Evolutionary conservation across 2,888 invertebrate species (phyloP).

Genomic region (Tenodera sinensis): DNA sequence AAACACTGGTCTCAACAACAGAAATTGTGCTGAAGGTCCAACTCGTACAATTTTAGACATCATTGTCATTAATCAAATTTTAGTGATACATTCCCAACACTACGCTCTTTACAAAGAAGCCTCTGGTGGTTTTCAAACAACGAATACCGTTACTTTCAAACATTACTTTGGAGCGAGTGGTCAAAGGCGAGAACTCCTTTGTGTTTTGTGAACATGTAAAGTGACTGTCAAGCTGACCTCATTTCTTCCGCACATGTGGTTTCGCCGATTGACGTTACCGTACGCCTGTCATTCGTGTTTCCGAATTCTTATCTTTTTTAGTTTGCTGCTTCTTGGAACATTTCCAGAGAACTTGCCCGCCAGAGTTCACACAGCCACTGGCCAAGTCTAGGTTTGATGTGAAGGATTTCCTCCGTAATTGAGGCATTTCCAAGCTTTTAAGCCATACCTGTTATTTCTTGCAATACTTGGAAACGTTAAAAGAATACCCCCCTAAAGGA

Average conservation of each 20-base stretch:
- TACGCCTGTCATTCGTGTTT: background rate
- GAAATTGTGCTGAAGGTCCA: too few species aligned
- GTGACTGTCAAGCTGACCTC: background rate
- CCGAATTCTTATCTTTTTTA: background rate
- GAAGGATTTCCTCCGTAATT: too few species aligned
- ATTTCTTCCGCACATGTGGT: background rate
- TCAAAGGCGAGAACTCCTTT: background rate
- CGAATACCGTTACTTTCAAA: background rate
- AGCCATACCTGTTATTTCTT: too few species aligned
- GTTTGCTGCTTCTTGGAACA: background rate
- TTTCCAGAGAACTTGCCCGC: background rate
- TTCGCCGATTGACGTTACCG: background rate
- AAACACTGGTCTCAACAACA: too few species aligned
- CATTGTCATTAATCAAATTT: background rate
- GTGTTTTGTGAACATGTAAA: background rate
- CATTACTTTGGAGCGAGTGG: background rate
- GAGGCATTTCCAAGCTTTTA: too few species aligned
- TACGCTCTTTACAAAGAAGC: background rate
- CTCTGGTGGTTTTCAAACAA: background rate
- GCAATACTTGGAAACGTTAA: too few species aligned
- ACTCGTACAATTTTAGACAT: background rate
- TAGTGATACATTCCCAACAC: too few species aligned
- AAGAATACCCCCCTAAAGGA: too few species aligned
- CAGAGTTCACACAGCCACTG: too few species aligned
- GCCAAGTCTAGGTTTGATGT: too few species aligned